Conservation (phyloP, 37 sponge, comb jelly and placozoan species). For the Agelas oroides region DNA sequence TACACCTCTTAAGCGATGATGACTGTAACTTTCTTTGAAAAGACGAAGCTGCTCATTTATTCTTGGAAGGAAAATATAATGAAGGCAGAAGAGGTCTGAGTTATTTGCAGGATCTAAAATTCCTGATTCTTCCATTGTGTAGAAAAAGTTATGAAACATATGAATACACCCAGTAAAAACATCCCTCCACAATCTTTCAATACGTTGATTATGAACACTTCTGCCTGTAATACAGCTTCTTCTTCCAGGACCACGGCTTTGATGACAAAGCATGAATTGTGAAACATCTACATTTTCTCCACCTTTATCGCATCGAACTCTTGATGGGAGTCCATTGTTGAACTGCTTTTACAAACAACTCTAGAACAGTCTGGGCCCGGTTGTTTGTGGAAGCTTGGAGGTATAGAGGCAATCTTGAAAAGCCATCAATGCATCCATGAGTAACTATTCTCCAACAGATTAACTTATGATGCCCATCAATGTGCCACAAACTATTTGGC, state of each 20-base stretch:
- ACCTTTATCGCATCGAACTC: conserved; percentile 67
- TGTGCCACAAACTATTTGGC: conserved; percentile 60
- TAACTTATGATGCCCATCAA: conserved; percentile 52
- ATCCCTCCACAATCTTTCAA: conserved; percentile 21
- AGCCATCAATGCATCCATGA: conserved; percentile 71
- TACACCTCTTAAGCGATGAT: no score
- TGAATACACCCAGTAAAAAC: no score
- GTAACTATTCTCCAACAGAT: conserved; percentile 63
- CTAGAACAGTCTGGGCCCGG: conserved; percentile 34
- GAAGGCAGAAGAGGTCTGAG: no score
- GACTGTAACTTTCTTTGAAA: no score
- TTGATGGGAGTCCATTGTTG: conserved; percentile 48
- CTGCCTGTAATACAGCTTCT: conserved; percentile 63
- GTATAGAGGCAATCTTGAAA: conserved; percentile 59
- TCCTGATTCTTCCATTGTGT: no score
- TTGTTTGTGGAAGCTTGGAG: conserved; percentile 52
- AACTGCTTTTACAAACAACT: conserved; percentile 41
- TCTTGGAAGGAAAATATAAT: no score
- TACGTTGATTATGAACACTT: conserved; percentile 37
- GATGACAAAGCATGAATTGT: conserved; percentile 61
- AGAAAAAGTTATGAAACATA: no score
- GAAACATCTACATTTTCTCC: conserved; percentile 71
- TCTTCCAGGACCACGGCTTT: conserved; percentile 46
- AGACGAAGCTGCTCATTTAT: no score
- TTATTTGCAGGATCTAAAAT: no score